Percentiles rank a stretch among this genome's conserved stretches.
phyloP scores from a whole-genome alignment of 2,113 vertebrate species.

The Ranitomeya imitator region DNA sequence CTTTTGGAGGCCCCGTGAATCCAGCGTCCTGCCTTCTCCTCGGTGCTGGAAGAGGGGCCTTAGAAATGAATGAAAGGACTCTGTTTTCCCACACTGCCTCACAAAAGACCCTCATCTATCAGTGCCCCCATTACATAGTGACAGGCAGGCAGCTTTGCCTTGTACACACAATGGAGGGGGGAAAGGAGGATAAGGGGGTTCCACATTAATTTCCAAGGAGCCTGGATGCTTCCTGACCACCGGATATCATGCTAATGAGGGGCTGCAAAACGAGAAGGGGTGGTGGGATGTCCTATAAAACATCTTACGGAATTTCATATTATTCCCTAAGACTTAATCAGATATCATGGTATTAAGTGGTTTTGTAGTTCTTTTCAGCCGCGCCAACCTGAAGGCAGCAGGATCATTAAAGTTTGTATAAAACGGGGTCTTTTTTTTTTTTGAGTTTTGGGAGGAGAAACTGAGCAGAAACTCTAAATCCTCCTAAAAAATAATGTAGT shows the following conservation, averaged over 20 bases:
- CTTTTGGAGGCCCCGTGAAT: not conserved
- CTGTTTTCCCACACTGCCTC: slow-evolving; percentile 16
- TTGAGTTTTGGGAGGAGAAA: too few relatives aligned
- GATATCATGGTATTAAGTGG: too few relatives aligned
- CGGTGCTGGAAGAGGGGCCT: not conserved
- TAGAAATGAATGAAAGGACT: slow-evolving; percentile 12
- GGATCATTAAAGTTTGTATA: too few relatives aligned
- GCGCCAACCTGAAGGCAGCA: too few relatives aligned
- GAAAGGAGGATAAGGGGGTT: not conserved
- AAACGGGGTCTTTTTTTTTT: too few relatives aligned
- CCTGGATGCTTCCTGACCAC: not conserved
- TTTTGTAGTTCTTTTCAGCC: too few relatives aligned
- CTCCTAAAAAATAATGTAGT: too few relatives aligned
- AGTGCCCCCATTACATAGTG: not conserved
- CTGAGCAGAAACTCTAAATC: too few relatives aligned
- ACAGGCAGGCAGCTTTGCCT: not conserved
- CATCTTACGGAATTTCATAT: too few relatives aligned
- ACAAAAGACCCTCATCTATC: not conserved
- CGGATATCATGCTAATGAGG: not conserved
- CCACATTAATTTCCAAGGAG: not conserved
- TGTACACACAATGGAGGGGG: not conserved
- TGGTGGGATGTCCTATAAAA: not conserved
- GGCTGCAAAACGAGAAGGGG: not conserved
- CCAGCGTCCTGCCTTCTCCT: not conserved
- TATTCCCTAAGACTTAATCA: too few relatives aligned